Conservation (phyloP, 2,113 vertebrate genomes). For the Semicossyphus pulcher region DNA sequence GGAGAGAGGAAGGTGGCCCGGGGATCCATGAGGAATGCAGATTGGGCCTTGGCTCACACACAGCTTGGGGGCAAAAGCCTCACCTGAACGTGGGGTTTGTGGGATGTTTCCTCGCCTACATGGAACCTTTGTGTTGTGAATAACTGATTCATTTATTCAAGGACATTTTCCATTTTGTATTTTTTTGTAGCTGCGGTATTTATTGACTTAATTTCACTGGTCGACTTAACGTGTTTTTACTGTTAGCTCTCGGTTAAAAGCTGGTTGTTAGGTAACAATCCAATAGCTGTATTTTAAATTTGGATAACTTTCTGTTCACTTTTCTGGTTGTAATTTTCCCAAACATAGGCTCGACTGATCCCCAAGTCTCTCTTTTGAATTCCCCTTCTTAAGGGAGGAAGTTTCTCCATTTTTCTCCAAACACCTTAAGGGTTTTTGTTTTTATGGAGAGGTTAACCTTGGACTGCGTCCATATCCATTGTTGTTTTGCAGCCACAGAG, state of each 20-base stretch:
- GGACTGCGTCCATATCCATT: background rate
- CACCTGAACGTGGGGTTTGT: slow-evolving; percentile 11
- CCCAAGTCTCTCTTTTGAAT: background rate
- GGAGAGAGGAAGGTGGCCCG: slow-evolving; percentile 26
- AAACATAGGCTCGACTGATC: background rate
- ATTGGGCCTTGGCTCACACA: slow-evolving; percentile 28
- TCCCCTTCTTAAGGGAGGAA: background rate
- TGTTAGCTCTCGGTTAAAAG: too few relatives aligned
- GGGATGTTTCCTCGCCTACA: slow-evolving; percentile 8
- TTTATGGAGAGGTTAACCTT: background rate
- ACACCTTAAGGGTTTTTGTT: background rate
- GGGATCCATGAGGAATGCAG: slow-evolving; percentile 62
- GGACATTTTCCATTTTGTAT: background rate
- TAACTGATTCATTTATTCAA: background rate
- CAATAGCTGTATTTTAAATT: too few relatives aligned
- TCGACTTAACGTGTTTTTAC: background rate
- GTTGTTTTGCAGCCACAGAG: background rate
- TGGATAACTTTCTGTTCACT: background rate
- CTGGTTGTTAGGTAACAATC: too few relatives aligned
- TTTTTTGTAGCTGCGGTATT: too few relatives aligned
- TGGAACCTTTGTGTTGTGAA: background rate
- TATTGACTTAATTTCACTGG: background rate
- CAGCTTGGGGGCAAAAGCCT: slow-evolving; percentile 20
- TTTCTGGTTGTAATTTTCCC: background rate
- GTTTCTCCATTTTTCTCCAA: background rate